phyloP scores from a whole-genome alignment of 2,797 vertebrate genomes.

The Pterois miles region DNA sequence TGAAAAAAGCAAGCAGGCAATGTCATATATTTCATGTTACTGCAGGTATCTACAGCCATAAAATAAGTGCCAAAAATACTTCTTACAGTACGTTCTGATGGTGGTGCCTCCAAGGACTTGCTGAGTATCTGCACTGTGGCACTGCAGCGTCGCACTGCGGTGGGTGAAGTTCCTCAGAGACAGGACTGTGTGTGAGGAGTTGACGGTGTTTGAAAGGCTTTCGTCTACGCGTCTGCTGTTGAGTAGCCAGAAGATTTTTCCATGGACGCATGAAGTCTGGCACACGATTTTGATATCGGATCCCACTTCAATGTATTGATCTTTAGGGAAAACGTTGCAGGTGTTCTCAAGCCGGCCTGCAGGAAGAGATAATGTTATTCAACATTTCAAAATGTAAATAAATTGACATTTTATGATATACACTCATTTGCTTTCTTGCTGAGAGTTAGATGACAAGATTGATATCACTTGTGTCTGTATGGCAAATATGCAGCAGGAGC shows the following conservation, averaged over 20 bases:
- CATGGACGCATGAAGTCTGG: constrained; percentile 32
- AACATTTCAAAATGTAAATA: neutral
- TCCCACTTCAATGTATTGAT: constrained; percentile 53
- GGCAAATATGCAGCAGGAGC: too few relatives aligned
- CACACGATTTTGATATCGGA: constrained; percentile 48
- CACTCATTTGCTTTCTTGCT: neutral
- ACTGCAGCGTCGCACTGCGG: constrained; percentile 26
- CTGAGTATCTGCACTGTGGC: constrained; percentile 4
- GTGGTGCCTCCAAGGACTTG: constrained; percentile 59
- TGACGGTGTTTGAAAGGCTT: constrained; percentile 33
- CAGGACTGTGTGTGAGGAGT: constrained; percentile 52
- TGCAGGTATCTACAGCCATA: neutral
- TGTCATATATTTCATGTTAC: neutral
- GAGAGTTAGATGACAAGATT: neutral
- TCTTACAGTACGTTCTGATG: constrained; percentile 70
- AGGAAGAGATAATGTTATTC: neutral
- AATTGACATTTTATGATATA: neutral
- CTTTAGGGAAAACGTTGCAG: constrained; percentile 58
- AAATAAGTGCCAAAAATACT: neutral
- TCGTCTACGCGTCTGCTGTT: neutral
- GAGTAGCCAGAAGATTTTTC: constrained; percentile 62
- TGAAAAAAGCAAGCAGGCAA: neutral
- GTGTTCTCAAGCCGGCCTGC: constrained; percentile 22
- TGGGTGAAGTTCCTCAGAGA: constrained; percentile 57
- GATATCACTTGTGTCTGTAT: neutral